Evolutionary conservation across 30 jellyfish, hydroid and myxozoan genomes (phyloP).

Genomic region (Turritopsis rubra): DNA sequence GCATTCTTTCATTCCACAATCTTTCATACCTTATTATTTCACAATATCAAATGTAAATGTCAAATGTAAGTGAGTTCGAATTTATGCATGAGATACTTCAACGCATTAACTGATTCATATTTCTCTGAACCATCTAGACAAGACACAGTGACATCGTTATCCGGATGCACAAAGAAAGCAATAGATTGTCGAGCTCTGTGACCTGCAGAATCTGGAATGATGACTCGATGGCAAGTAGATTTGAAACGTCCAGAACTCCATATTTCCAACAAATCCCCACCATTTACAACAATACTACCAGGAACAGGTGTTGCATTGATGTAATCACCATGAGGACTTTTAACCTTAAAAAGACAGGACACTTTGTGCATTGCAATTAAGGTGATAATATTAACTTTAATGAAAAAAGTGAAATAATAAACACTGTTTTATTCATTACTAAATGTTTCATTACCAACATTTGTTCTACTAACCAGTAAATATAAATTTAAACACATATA

Average conservation of each 20-base stretch:
- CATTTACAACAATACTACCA: conserved; percentile 34
- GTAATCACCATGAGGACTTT: conserved; percentile 24
- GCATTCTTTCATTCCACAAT: too few species aligned
- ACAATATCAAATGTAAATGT: too few species aligned
- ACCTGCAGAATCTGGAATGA: conserved; percentile 10
- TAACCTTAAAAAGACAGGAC: conserved; percentile 12
- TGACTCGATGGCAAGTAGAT: conserved; percentile 38
- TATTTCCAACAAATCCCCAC: conserved; percentile 31
- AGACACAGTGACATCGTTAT: conserved; percentile 20
- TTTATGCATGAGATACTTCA: conserved; percentile 25
- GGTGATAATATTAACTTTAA: background rate
- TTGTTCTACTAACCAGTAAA: too few species aligned
- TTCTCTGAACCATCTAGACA: conserved; percentile 20
- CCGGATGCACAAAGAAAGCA: conserved; percentile 41
- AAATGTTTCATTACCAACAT: too few species aligned
- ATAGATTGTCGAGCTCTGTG: conserved; percentile 32
- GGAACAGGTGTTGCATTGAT: conserved; percentile 38
- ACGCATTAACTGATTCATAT: conserved; percentile 17
- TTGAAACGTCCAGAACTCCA: conserved; percentile 29
- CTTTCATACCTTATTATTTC: too few species aligned
- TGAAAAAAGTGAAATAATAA: too few species aligned
- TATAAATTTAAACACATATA: too few species aligned
- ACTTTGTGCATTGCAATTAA: background rate
- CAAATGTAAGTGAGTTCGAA: conserved; percentile 12
- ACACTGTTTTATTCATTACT: too few species aligned